phyloP scores from a whole-genome alignment of 2,113 vertebrate species.

The Serranochromis macrocephalus region DNA sequence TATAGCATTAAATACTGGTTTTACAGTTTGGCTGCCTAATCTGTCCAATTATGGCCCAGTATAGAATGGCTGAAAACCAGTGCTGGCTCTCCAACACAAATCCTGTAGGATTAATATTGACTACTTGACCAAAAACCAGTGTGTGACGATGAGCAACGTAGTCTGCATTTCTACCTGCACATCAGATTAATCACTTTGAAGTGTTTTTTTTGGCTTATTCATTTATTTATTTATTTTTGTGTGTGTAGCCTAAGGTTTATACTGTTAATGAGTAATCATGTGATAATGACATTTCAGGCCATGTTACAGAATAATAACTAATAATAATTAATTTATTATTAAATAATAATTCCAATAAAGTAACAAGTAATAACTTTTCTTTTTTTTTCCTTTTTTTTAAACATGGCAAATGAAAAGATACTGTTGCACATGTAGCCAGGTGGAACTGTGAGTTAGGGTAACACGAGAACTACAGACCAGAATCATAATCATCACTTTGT shows the following conservation, averaged over 20 bases:
- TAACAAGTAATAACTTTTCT: background rate
- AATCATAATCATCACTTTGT: background rate
- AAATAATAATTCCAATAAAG: background rate
- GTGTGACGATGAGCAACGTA: background rate
- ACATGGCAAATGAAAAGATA: background rate
- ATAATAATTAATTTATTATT: background rate
- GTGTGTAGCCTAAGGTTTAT: background rate
- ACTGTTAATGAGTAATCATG: background rate
- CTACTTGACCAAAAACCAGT: background rate
- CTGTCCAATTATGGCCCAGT: background rate
- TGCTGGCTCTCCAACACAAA: background rate
- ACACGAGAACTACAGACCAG: background rate
- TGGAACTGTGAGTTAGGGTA: background rate
- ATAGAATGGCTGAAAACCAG: background rate
- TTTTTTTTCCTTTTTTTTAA: background rate
- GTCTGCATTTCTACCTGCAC: background rate
- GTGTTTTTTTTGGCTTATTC: rapidly evolving
- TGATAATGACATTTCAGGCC: background rate
- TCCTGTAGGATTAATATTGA: background rate
- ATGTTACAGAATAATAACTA: background rate
- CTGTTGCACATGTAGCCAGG: background rate
- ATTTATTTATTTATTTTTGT: background rate
- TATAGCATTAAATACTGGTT: background rate
- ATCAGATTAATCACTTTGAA: background rate
- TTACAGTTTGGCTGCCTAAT: background rate